Percentiles rank a stretch among this genome's conserved stretches.
Conservation (phyloP, 2,888 invertebrate genomes). For the Drosophila prostipennis region DNA sequence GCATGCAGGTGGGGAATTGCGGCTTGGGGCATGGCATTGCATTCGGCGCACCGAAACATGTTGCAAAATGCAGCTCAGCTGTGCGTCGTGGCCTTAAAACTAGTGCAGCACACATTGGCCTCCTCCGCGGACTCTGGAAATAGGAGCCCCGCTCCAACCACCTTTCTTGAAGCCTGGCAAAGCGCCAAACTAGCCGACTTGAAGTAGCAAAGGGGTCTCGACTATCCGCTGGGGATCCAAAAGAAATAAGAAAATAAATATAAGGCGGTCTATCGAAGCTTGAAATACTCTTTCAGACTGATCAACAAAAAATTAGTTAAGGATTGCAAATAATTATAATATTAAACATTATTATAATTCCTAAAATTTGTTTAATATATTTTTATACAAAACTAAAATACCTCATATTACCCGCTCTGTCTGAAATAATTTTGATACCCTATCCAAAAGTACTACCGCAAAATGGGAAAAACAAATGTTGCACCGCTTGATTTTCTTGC, state of each 20-base stretch:
- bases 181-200: conserved; percentile 67
- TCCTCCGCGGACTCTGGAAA: conserved; percentile 38
- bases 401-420: not conserved
- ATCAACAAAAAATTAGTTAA: too few species aligned
- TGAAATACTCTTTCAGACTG: not conserved
- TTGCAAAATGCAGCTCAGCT: conserved; percentile 74
- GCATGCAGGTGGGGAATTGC: conserved; percentile 17
- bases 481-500: conserved; percentile 53
- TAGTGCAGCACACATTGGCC: conserved; percentile 77
- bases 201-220: conserved; percentile 48
- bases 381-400: too few species aligned
- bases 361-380: too few species aligned
- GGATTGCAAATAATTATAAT: too few species aligned
- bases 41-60: conserved; percentile 52
- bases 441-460: not conserved
- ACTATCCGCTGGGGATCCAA: conserved; percentile 11
- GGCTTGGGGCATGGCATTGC: conserved; percentile 27
- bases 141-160: not conserved
- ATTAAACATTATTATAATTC: too few species aligned
- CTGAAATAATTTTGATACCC: not conserved
- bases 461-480: conserved; percentile 53
- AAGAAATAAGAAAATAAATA: conserved; percentile 15
- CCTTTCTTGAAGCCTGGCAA: conserved; percentile 57
- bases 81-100: conserved; percentile 74
- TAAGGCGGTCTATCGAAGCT: not conserved